These are phyloP conservation scores for Scaptodrosophila latifasciaeformis DNA, from an alignment of 2,888 invertebrate species.

Conservation along the genomic window DNA sequence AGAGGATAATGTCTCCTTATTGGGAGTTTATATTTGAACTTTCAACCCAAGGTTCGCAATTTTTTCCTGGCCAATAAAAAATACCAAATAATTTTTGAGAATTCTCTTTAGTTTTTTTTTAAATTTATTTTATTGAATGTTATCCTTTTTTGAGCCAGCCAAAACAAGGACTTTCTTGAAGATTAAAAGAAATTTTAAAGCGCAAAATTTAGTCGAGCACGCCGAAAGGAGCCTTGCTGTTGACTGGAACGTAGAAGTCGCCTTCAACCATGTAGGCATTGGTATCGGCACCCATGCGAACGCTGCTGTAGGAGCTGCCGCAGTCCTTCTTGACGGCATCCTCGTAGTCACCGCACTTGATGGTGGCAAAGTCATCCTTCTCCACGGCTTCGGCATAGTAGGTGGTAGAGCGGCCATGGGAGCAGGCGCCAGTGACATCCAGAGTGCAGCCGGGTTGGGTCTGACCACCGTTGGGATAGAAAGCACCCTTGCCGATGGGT, in stretches of 20 bases:
- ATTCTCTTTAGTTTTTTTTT: too few relatives aligned
- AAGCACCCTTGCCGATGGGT: constrained; percentile 75
- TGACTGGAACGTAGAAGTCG: constrained; percentile 70
- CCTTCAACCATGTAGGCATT: constrained; percentile 66
- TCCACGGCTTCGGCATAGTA: constrained; percentile 75
- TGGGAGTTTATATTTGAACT: too few relatives aligned
- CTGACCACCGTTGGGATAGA: constrained; percentile 77
- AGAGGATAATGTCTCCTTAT: too few relatives aligned
- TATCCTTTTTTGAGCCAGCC: too few relatives aligned
- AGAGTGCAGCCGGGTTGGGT: constrained; percentile 77
- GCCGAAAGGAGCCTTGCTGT: constrained; percentile 67
- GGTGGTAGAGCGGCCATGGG: constrained; percentile 74
- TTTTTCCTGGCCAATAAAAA: too few relatives aligned
- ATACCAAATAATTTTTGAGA: too few relatives aligned
- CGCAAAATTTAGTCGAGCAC: constrained; percentile 43
- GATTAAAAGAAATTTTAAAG: too few relatives aligned
- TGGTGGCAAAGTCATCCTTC: constrained; percentile 60
- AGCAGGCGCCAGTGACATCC: constrained; percentile 73
- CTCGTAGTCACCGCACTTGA: constrained; percentile 57
- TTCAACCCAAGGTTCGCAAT: too few relatives aligned
- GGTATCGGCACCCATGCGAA: constrained; percentile 66
- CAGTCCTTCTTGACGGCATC: constrained; percentile 54
- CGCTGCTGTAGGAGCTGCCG: constrained; percentile 48
- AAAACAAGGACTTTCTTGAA: too few relatives aligned
- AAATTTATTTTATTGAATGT: too few relatives aligned